These are phyloP conservation scores for Acanthoscelides obtectus DNA, from an alignment of 2,888 invertebrate genomes.

Conservation along the genomic window DNA sequence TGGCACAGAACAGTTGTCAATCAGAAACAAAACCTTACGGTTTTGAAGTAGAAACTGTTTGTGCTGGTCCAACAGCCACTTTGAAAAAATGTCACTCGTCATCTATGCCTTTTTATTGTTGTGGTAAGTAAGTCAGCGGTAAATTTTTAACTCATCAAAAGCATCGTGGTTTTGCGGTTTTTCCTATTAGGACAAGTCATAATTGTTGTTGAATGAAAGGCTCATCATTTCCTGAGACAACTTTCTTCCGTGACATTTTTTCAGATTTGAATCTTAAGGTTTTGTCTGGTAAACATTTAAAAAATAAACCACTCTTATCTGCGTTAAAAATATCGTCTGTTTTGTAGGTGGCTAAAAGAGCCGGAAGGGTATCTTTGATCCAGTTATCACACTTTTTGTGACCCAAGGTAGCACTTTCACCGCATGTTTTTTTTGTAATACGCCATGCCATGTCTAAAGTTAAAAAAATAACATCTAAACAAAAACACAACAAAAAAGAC, in stretches of 20 bases:
- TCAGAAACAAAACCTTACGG: constrained; percentile 6
- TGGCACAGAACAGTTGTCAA: constrained; percentile 13
- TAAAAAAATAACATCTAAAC: not conserved
- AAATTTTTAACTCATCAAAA: constrained; percentile 22
- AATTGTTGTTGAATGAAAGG: constrained; percentile 32
- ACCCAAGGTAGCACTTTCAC: not conserved
- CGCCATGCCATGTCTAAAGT: not conserved
- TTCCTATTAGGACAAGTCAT: constrained; percentile 34
- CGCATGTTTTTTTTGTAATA: not conserved
- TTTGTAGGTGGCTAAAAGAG: too few species aligned
- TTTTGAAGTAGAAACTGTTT: constrained; percentile 12
- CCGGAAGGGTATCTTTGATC: too few species aligned
- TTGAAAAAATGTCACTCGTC: constrained; percentile 3
- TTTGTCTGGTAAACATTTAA: not conserved
- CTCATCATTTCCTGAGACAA: constrained; percentile 21
- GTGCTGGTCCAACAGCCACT: constrained; percentile 8
- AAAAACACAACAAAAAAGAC: not conserved
- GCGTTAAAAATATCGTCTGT: too few species aligned
- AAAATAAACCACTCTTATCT: too few species aligned
- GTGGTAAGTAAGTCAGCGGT: not conserved
- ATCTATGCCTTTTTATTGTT: not conserved
- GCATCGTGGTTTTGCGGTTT: constrained; percentile 34
- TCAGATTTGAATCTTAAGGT: constrained; percentile 1
- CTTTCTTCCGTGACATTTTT: constrained; percentile 22
- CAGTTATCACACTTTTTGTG: not conserved